Conservation (phyloP, 37 sponge, comb jelly and placozoan genomes). For the Cladorhizidae sp. region DNA sequence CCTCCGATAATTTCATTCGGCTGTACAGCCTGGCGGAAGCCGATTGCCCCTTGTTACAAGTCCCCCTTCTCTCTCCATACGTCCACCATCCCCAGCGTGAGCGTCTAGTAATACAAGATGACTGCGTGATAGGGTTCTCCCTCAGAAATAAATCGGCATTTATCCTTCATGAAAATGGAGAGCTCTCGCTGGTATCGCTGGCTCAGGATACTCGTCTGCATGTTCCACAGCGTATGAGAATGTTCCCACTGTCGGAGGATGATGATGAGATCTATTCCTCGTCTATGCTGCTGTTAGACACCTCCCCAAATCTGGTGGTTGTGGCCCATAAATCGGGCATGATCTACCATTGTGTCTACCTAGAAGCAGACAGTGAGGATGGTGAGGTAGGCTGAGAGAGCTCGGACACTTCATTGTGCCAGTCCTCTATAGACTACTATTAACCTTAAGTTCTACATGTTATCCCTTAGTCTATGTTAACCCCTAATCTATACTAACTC, state of each 20-base stretch:
- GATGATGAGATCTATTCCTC: conserved; percentile 34
- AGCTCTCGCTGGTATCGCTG: conserved; percentile 13
- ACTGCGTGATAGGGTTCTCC: conserved; percentile 27
- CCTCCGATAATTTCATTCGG: conserved; percentile 42
- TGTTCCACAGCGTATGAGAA: conserved; percentile 18
- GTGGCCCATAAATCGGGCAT: conserved; percentile 40
- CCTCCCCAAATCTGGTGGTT: conserved; percentile 19
- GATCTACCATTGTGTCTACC: conserved; percentile 59
- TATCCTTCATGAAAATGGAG: conserved; percentile 37
- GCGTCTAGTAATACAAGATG: conserved; percentile 6
- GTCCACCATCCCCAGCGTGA: not conserved
- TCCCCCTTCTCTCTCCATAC: conserved; percentile 24
- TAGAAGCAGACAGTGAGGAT: not conserved
- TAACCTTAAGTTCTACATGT: too few species aligned
- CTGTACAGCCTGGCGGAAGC: conserved; percentile 39
- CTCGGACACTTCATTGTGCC: too few species aligned
- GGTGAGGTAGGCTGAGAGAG: conserved; percentile 1
- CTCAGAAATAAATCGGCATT: conserved; percentile 1
- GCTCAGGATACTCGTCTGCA: not conserved
- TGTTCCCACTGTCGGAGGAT: conserved; percentile 52
- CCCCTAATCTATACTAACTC: too few species aligned
- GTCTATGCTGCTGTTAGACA: conserved; percentile 31
- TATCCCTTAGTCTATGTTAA: too few species aligned
- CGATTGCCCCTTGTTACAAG: not conserved
- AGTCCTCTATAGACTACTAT: too few species aligned